phyloP scores from a whole-genome alignment of 1,140 invertebrate species.

The Battus philenor region DNA sequence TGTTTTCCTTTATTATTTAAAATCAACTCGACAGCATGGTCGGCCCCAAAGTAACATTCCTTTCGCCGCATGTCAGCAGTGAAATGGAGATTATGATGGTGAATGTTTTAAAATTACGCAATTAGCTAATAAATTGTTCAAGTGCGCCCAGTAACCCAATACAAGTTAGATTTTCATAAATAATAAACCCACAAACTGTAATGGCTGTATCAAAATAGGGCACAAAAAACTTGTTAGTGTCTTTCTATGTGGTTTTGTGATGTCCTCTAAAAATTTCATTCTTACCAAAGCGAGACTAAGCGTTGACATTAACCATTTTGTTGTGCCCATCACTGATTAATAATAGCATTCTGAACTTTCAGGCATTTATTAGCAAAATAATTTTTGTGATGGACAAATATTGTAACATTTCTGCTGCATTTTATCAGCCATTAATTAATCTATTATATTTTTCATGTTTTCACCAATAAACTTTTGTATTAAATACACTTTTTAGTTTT shows the following conservation, averaged over 20 bases:
- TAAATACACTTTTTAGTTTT: slow-evolving; percentile 76
- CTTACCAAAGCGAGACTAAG: slow-evolving; percentile 62
- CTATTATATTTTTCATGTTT: slow-evolving; percentile 77
- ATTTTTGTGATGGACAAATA: slow-evolving; percentile 73
- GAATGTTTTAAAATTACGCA: slow-evolving; percentile 62
- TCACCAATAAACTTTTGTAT: slow-evolving; percentile 77
- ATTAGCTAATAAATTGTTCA: slow-evolving; percentile 63
- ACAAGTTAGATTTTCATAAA: slow-evolving; percentile 54
- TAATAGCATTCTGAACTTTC: slow-evolving; percentile 69
- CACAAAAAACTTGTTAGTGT: slow-evolving; percentile 75
- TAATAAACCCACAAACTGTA: slow-evolving; percentile 56
- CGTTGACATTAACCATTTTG: slow-evolving; percentile 72
- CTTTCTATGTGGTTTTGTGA: slow-evolving; percentile 63
- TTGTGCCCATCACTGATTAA: slow-evolving; percentile 67
- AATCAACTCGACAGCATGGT: slow-evolving; percentile 55
- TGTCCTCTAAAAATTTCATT: slow-evolving; percentile 54
- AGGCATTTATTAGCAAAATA: slow-evolving; percentile 74
- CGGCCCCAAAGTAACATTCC: slow-evolving; percentile 71
- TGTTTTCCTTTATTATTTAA: slow-evolving; percentile 77
- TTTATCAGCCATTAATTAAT: slow-evolving; percentile 76
- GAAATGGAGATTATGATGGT: slow-evolving; percentile 70
- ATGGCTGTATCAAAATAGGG: slow-evolving; percentile 69
- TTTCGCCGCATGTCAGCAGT: slow-evolving; percentile 70
- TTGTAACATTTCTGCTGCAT: slow-evolving; percentile 76
- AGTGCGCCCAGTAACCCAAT: slow-evolving; percentile 57